Percentiles rank a stretch among this genome's conserved stretches.
Evolutionary conservation across 2,888 invertebrate genomes (phyloP).

Genomic region (Glyphotaelius pellucidus): DNA sequence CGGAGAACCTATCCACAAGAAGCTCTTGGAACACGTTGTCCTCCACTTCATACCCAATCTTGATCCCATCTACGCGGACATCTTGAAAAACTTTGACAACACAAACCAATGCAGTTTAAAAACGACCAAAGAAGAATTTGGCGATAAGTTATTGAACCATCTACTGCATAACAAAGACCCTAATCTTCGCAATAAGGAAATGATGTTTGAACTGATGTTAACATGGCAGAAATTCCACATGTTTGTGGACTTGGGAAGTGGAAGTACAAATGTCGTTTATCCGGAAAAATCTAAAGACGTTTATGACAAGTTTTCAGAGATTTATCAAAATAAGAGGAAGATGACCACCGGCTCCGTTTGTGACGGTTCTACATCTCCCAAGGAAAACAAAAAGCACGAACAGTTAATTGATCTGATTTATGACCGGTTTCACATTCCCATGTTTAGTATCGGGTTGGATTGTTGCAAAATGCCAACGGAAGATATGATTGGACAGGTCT

Average conservation of each 20-base stretch:
- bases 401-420: constrained; percentile 79
- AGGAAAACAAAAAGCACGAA: constrained; percentile 71
- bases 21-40: constrained; percentile 83
- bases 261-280: constrained; percentile 80
- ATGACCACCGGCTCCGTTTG: constrained; percentile 72
- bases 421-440: constrained; percentile 80
- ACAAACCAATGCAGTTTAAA: constrained; percentile 71
- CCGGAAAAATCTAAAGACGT: constrained; percentile 73
- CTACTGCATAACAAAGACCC: constrained; percentile 73
- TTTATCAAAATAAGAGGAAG: constrained; percentile 73
- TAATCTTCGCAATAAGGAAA: constrained; percentile 75
- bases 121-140: constrained; percentile 79
- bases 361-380: constrained; percentile 62
- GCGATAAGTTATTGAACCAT: constrained; percentile 79
- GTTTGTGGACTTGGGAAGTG: constrained; percentile 85
- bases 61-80: constrained; percentile 71
- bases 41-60: constrained; percentile 87
- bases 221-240: constrained; percentile 83
- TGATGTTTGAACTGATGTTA: constrained; percentile 82
- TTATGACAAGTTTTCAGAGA: constrained; percentile 76
- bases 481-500: constrained; percentile 82
- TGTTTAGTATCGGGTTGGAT: constrained; percentile 84
- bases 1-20: constrained; percentile 81
- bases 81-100: constrained; percentile 70
- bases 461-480: constrained; percentile 90